These are phyloP conservation scores for Chelonia mydas DNA, from an alignment of 2,797 vertebrate genomes.

Conservation along the genomic window DNA sequence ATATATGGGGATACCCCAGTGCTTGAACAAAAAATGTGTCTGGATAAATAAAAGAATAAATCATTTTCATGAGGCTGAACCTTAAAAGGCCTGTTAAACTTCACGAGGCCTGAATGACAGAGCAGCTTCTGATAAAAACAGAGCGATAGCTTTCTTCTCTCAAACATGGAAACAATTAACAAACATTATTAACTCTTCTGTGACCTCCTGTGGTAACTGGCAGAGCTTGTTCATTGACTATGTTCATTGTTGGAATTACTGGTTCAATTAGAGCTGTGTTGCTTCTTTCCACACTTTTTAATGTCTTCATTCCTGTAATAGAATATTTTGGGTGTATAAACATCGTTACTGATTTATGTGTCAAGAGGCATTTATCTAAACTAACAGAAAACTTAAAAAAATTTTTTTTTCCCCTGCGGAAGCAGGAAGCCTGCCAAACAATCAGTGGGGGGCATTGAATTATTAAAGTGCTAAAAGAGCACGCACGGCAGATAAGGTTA, in stretches of 20 bases:
- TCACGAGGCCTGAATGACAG: not conserved
- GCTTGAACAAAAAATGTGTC: not conserved
- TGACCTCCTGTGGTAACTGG: not conserved
- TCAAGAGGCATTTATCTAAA: not conserved
- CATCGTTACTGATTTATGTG: not conserved
- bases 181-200: not conserved
- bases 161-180: not conserved
- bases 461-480: not conserved
- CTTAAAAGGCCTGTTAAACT: slow-evolving; percentile 35
- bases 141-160: not conserved
- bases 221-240: not conserved
- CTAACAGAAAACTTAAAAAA: not conserved
- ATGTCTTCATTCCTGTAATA: not conserved
- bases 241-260: not conserved
- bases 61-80: slow-evolving; percentile 13
- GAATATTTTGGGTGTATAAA: not conserved
- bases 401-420: not conserved
- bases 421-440: not conserved
- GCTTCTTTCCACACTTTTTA: not conserved
- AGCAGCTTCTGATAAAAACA: slow-evolving; percentile 4
- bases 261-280: not conserved
- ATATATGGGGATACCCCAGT: not conserved
- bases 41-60: not conserved
- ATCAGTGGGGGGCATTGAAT: not conserved
- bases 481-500: not conserved